Percentiles rank a stretch among this genome's conserved stretches.
Conservation (phyloP, 2,888 invertebrate species). For the Iphiclides podalirius region DNA sequence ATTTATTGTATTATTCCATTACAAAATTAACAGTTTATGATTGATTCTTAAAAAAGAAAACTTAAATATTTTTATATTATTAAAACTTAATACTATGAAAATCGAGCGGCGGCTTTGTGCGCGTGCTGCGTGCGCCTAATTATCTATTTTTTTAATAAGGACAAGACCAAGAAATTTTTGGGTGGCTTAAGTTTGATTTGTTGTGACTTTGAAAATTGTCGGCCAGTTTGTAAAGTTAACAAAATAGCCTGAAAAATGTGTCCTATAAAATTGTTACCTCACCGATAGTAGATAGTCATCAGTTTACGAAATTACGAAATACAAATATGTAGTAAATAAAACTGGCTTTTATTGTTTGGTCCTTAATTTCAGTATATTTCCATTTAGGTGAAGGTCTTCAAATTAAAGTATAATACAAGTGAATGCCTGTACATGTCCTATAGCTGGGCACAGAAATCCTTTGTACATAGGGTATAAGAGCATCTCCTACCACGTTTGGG, state of each 20-base stretch:
- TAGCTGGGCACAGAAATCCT: no score
- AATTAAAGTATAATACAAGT: no score
- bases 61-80: no score
- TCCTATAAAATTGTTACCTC: conserved; percentile 76
- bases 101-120: background rate
- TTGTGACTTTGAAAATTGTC: conserved; percentile 59
- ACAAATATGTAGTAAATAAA: background rate
- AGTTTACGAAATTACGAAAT: conserved; percentile 70
- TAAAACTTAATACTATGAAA: background rate
- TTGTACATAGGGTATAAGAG: no score
- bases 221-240: conserved; percentile 66
- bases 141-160: conserved; percentile 1
- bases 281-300: conserved; percentile 76
- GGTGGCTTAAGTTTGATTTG: conserved; percentile 38
- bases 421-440: no score
- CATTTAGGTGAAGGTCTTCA: no score
- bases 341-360: conserved; percentile 27
- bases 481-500: no score
- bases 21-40: no score
- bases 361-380: no score
- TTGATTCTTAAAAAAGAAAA: no score
- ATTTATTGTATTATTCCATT: no score
- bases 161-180: background rate
- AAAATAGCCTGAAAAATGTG: conserved; percentile 60
- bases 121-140: background rate